These are phyloP conservation scores for Marcusenius ussheri DNA, from an alignment of 2,113 vertebrate genomes.

Conservation along the genomic window DNA sequence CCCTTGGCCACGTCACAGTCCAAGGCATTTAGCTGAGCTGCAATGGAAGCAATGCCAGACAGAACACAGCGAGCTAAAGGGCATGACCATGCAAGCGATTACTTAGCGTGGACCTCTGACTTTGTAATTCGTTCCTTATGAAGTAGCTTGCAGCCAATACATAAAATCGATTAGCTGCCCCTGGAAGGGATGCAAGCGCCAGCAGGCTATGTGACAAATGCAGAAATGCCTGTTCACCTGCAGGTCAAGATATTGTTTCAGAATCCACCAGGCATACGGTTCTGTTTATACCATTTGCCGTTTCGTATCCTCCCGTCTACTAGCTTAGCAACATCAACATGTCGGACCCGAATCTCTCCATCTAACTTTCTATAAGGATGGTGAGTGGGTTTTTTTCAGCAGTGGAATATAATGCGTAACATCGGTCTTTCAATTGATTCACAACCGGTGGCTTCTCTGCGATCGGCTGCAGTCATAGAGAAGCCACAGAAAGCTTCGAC, in stretches of 20 bases:
- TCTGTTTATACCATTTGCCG: slow-evolving; percentile 55
- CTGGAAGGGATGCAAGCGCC: slow-evolving; percentile 74
- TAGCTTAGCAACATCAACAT: slow-evolving; percentile 33
- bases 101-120: slow-evolving; percentile 76
- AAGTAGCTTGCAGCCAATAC: slow-evolving; percentile 81
- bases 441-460: neutral
- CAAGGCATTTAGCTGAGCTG: neutral
- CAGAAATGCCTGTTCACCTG: slow-evolving; percentile 73
- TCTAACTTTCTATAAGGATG: neutral
- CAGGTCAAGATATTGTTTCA: slow-evolving; percentile 70
- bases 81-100: slow-evolving; percentile 70
- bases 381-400: neutral
- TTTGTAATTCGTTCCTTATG: slow-evolving; percentile 88
- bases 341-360: neutral
- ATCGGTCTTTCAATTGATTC: neutral
- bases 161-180: slow-evolving; percentile 82
- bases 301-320: neutral
- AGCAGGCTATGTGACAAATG: slow-evolving; percentile 74
- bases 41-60: slow-evolving; percentile 7
- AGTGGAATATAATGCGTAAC: neutral
- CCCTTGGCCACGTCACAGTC: neutral
- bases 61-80: slow-evolving; percentile 44
- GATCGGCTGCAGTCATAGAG: neutral
- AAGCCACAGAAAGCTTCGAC: neutral
- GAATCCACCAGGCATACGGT: slow-evolving; percentile 74